phyloP scores from a whole-genome alignment of 2,888 invertebrate species.

The Callinectes sapidus region DNA sequence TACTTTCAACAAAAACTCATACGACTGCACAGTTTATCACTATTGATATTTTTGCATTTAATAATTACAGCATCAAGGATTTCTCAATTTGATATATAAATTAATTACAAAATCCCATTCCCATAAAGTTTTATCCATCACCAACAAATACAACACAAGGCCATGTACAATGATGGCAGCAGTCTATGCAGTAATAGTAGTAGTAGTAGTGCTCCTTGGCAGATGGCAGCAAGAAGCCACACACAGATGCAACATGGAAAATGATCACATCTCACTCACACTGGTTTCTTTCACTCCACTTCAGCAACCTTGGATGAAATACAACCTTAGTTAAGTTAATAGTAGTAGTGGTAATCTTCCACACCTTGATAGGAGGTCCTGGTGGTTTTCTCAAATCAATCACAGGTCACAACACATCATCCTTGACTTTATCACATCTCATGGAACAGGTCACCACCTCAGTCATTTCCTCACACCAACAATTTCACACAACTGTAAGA shows the following conservation, averaged over 20 bases:
- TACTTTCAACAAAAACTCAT: neutral
- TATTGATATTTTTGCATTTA: no score
- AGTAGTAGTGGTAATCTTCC: neutral
- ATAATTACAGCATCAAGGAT: neutral
- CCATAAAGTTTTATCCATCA: neutral
- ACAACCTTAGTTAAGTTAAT: constrained; percentile 3
- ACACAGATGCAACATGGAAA: neutral
- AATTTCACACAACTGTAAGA: no score
- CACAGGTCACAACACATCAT: constrained; percentile 10
- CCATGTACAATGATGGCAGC: neutral
- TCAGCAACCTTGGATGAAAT: neutral
- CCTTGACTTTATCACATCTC: neutral
- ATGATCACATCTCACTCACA: neutral
- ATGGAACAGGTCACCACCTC: neutral
- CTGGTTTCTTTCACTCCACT: neutral
- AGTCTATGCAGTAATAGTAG: neutral
- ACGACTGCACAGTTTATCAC: no score
- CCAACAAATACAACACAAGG: neutral
- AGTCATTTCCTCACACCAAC: neutral
- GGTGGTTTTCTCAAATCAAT: neutral
- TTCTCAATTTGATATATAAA: neutral
- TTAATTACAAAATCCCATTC: constrained; percentile 21
- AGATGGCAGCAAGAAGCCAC: neutral
- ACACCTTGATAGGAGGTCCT: neutral
- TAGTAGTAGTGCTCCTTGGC: neutral